Percentiles rank a stretch among this genome's conserved stretches.
phyloP scores from a whole-genome alignment of 2,888 invertebrate species.

The Rhabditophanes sp. region DNA sequence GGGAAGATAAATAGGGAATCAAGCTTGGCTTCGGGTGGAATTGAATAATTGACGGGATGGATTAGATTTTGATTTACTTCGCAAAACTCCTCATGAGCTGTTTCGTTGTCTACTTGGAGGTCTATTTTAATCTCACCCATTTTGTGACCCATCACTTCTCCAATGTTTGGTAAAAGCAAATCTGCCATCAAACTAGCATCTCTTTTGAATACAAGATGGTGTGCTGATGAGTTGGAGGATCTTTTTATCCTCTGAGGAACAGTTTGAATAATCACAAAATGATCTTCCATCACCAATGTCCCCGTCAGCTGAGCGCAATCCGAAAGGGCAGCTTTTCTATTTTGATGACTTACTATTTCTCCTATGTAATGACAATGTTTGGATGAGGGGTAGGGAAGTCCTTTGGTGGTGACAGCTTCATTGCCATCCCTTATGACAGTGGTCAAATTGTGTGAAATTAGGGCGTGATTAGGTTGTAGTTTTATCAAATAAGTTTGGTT shows the following conservation, averaged over 20 bases:
- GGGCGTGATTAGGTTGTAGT: conserved; percentile 20
- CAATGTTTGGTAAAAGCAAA: too few species aligned
- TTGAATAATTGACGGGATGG: conserved; percentile 32
- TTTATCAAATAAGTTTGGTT: conserved; percentile 30
- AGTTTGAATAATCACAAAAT: conserved; percentile 41
- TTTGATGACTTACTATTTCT: conserved; percentile 12
- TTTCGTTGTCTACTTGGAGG: too few species aligned
- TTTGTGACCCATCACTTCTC: too few species aligned
- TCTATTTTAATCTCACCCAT: too few species aligned
- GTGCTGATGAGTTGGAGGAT: too few species aligned
- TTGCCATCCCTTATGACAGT: conserved; percentile 24
- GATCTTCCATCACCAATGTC: conserved; percentile 34
- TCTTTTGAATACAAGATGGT: conserved; percentile 37
- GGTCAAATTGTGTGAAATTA: conserved; percentile 27
- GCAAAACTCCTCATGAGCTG: conserved; percentile 37
- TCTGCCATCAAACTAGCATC: conserved; percentile 23
- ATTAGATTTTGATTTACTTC: conserved; percentile 29
- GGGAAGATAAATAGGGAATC: conserved; percentile 42
- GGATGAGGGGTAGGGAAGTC: conserved; percentile 10
- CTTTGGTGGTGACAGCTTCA: conserved; percentile 6
- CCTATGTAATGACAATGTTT: conserved; percentile 29
- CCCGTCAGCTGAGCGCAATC: conserved; percentile 36
- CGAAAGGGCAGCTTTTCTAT: conserved; percentile 30
- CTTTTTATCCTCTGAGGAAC: conserved; percentile 24
- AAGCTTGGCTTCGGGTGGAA: conserved; percentile 34